A percentile compares a stretch with the other conserved stretches of the same genome.
Conservation (phyloP, 1,140 invertebrate species). For the Habropoda laboriosa region DNA sequence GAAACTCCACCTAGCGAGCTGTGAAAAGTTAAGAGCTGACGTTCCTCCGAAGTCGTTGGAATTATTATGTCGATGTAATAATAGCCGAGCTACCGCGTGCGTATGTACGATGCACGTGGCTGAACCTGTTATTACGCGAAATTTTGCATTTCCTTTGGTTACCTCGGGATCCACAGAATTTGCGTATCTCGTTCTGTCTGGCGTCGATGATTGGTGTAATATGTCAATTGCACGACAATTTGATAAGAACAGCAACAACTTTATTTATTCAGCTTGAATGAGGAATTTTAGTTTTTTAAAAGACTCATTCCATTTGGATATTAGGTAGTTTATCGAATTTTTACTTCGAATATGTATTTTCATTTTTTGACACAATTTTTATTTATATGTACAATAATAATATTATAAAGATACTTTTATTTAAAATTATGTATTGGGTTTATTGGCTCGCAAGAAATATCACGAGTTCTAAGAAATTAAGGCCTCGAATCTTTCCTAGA, state of each 20-base stretch:
- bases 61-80: constrained; percentile 32
- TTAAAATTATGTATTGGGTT: too few relatives aligned
- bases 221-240: neutral
- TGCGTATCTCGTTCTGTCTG: neutral
- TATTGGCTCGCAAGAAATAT: too few relatives aligned
- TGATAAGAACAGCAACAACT: neutral
- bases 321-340: too few relatives aligned
- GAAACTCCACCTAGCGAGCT: constrained; percentile 15
- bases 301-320: too few relatives aligned
- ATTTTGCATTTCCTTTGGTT: constrained; percentile 13
- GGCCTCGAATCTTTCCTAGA: too few relatives aligned
- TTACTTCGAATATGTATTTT: too few relatives aligned
- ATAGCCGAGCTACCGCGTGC: neutral
- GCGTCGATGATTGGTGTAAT: neutral
- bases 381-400: neutral
- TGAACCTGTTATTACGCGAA: constrained; percentile 1
- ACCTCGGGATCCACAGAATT: neutral
- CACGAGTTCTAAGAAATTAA: too few relatives aligned
- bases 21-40: constrained; percentile 7
- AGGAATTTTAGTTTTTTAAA: too few relatives aligned
- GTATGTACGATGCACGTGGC: neutral
- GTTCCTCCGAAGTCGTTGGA: neutral
- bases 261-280: neutral
- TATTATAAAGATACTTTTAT: too few relatives aligned
- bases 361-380: too few relatives aligned